Base-by-base conservation (phyloP, 2,888 invertebrate species). In the Pasiphila rectangulata region DNA sequence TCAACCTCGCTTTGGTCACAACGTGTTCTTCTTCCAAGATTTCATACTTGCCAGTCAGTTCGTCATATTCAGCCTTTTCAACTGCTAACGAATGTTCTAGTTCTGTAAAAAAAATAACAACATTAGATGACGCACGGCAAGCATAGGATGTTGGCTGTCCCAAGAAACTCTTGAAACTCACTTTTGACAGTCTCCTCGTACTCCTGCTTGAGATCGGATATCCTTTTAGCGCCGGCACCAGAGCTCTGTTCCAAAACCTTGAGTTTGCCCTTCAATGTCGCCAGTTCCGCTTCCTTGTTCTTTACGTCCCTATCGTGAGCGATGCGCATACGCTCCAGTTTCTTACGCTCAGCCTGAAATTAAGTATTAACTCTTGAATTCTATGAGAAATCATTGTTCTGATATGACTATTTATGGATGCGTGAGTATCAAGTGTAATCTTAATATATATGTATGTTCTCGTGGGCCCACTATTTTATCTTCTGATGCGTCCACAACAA, bases 1-100 rank as follows among this genome's bases (percentile, higher is more conserved):
- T 94, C 2, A 96, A 83, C 71, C 95, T 93, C 4, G 95, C 94
- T 79, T 95, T 96, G 51, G 94, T 94, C 0, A 95, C 91, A 0
- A 96, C 94, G 59, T 95, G 95, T 67, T 96, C 96, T 72, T 96
- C 96, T 71, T 95, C 94, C 23, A 97, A 79, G 51, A 94, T 90
- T 75, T 96, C 96, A 79, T 95, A 96, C 75, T 95, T 95, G 10
- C 92, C 90, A 19, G 94, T 95, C 41, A 97, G 83, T 61, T 95
- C 95, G 35, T 94, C 93, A 69, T 94, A 94, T 57, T 95, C 94
- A 55, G 93, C 92, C 54, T 91, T 92, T 69, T 94, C 94, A 36
- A 88, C 90, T 12, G 90, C 89, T 24, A 95, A 69, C 19, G 93
- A 91, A 60, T 90, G 89, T 72, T 95, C 94, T 45, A 95, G 73